phyloP scores from a whole-genome alignment of 2,888 invertebrate species.

The Macrophya annulata region DNA sequence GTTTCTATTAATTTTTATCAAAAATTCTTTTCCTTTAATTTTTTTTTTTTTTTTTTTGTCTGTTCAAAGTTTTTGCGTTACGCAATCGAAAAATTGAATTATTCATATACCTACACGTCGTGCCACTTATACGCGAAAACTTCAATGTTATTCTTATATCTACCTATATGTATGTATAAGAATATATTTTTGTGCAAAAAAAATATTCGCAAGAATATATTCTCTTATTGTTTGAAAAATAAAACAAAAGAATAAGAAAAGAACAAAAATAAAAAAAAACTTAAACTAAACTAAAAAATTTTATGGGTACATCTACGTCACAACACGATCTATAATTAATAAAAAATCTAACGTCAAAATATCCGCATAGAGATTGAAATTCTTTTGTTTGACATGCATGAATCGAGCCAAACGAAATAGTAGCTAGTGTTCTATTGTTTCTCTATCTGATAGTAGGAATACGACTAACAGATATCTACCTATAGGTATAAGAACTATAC shows the following conservation, averaged over 20 bases:
- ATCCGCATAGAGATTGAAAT: neutral
- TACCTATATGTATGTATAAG: too few relatives aligned
- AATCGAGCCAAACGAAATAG: neutral
- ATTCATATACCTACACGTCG: neutral
- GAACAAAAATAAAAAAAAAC: neutral
- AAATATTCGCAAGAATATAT: neutral
- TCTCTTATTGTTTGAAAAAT: neutral
- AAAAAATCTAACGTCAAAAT: neutral
- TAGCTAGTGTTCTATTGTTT: constrained; percentile 29
- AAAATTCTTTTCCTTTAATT: too few relatives aligned
- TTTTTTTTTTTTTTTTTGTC: neutral
- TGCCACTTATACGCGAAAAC: neutral
- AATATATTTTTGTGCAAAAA: neutral
- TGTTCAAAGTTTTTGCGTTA: neutral
- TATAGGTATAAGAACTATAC: too few relatives aligned
- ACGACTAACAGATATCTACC: too few relatives aligned
- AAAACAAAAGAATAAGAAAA: too few relatives aligned
- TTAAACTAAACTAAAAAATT: neutral
- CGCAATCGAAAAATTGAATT: neutral
- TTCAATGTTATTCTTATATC: neutral
- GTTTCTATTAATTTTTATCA: neutral
- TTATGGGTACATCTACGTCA: neutral
- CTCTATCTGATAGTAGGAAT: neutral
- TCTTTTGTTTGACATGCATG: neutral
- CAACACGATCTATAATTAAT: neutral